Conservation (phyloP, 2,888 invertebrate genomes). For the Synanthedon myopaeformis region DNA sequence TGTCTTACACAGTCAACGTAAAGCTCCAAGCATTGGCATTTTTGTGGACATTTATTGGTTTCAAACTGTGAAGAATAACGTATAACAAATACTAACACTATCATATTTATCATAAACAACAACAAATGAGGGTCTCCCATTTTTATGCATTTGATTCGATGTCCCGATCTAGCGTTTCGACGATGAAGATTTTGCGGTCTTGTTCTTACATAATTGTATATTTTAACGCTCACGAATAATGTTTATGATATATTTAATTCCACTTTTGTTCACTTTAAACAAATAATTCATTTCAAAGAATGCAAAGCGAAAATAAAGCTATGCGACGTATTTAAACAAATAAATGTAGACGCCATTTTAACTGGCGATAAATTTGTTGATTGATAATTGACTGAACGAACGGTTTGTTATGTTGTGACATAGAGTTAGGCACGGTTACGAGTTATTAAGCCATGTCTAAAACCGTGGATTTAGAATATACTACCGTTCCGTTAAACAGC, state of each 20-base stretch:
- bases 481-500: too few species aligned
- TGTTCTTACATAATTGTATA: conserved; percentile 55
- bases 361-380: conserved; percentile 3
- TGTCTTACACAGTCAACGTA: conserved; percentile 82
- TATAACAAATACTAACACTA: conserved; percentile 22
- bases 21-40: conserved; percentile 79
- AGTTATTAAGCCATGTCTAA: neutral
- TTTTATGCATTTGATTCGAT: conserved; percentile 48
- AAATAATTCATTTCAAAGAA: conserved; percentile 30
- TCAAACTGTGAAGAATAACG: conserved; percentile 39
- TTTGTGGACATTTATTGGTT: conserved; percentile 72
- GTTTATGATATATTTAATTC: conserved; percentile 24
- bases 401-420: neutral
- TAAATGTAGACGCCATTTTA: conserved; percentile 55
- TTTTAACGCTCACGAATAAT: conserved; percentile 18
- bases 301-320: conserved; percentile 24
- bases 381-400: too few species aligned
- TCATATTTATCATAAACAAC: conserved; percentile 46
- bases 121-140: conserved; percentile 62
- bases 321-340: conserved; percentile 41
- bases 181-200: conserved; percentile 27
- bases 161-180: conserved; percentile 30
- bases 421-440: neutral
- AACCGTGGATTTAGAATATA: too few species aligned
- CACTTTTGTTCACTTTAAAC: conserved; percentile 28